Base-by-base conservation (phyloP, 2,113 vertebrate species). In the Microcebus murinus region DNA sequence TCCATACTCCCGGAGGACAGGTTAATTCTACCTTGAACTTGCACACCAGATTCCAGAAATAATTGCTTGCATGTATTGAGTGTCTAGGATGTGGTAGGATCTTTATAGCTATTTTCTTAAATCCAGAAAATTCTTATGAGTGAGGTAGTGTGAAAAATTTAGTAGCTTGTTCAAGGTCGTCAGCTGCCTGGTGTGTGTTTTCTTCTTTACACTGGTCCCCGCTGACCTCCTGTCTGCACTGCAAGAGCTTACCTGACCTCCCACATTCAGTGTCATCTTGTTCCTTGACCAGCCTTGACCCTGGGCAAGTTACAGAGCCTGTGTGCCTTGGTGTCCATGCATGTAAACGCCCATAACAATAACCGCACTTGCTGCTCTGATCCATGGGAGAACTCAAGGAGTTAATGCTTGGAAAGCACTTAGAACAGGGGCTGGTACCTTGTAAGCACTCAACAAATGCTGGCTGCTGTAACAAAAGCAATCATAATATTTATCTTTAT, bases 21-120 rank as follows among this genome's bases (percentile, higher is more conserved):
- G 25, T 63, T 50, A 13, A 59, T 55, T 89, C 85, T 14, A 70
- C 57, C 45, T 76, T 90, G 70, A 81, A 73, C 52, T 89, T 74
- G 17, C 15, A 65, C 0, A 15, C 27, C 52, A 70, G 34, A 34
- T 0, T 36, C 52, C 29, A 11, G 14, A 77, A 85, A 50, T 61
- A 65, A 73, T 6, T 42, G 63, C 63, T 55, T 0, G 0, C 36
- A 36, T 81, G 68, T 80, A 48, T 17, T 34, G 57, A 95, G 73
- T 25, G 5, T 34, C 59, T n/a, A 34, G 8, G 0, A 0, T 8
- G 3, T 3, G 34, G 55, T 11, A 52, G 39, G 34, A 15, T 42
- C 55, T 79, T 6, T 17, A 52, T 2, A 23, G 55, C 8, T 34
- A 23, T 45, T 50, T 55, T 63, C 34, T 79, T 50, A 15, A 82